phyloP scores from a whole-genome alignment of 2,113 vertebrate species.

The Clarias magur region DNA sequence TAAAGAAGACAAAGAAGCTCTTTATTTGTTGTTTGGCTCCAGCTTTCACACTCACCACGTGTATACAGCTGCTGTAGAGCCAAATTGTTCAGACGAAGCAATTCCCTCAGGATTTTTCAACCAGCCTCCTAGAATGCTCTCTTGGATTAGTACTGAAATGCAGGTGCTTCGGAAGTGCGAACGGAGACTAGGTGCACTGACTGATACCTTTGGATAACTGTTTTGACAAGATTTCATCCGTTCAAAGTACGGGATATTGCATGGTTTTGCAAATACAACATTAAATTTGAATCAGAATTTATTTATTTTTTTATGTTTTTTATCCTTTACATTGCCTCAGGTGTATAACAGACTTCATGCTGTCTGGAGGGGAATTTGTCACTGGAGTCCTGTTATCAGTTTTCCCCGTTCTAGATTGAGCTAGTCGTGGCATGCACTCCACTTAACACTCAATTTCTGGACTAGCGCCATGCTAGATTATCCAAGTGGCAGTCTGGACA shows the following conservation, averaged over 20 bases:
- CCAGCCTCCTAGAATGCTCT: constrained; percentile 20
- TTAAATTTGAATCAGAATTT: constrained; percentile 9
- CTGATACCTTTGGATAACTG: constrained; percentile 37
- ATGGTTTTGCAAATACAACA: constrained; percentile 8
- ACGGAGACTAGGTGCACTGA: constrained; percentile 14
- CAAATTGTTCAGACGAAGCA: constrained; percentile 25
- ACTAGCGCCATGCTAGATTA: constrained; percentile 36
- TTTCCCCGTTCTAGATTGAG: not conserved
- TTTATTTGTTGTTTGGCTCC: constrained; percentile 10
- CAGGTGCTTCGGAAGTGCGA: not conserved
- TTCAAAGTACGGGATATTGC: not conserved
- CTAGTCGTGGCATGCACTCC: not conserved
- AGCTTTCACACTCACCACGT: not conserved
- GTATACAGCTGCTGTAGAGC: not conserved
- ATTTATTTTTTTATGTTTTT: not conserved
- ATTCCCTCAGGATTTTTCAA: constrained; percentile 27
- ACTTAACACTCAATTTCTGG: constrained; percentile 15
- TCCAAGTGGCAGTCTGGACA: constrained; percentile 33
- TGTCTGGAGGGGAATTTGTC: constrained; percentile 33
- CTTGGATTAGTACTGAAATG: constrained; percentile 38
- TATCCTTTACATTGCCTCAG: constrained; percentile 8
- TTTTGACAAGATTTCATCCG: constrained; percentile 15
- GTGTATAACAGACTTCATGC: constrained; percentile 14
- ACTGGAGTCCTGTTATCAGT: constrained; percentile 24
- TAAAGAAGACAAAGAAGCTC: constrained; percentile 2